A percentile compares a stretch with the other conserved stretches of the same genome.
phyloP scores from a whole-genome alignment of 2,113 vertebrate genomes.

The Neodontobutis hainanensis region DNA sequence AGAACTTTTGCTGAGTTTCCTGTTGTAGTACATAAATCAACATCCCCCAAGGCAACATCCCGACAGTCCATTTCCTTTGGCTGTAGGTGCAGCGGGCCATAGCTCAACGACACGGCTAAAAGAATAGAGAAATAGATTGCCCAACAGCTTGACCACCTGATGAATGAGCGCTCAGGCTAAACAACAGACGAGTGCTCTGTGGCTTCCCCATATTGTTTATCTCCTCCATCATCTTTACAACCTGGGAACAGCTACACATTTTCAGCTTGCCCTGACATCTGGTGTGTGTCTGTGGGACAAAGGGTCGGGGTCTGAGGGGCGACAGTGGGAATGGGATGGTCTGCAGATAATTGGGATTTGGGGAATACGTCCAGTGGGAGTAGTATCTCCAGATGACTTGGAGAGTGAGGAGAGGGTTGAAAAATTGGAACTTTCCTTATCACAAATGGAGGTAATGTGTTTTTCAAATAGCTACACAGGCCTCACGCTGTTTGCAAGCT shows the following conservation, averaged over 20 bases:
- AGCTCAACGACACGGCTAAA: slow-evolving; percentile 40
- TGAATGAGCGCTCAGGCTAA: slow-evolving; percentile 54
- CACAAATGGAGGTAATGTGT: background rate
- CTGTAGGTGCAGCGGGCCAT: slow-evolving; percentile 19
- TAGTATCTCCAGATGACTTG: background rate
- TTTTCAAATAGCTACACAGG: background rate
- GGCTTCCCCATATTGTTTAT: slow-evolving; percentile 47
- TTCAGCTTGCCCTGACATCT: slow-evolving; percentile 45
- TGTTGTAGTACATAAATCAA: slow-evolving; percentile 29
- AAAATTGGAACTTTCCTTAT: background rate
- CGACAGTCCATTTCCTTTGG: slow-evolving; percentile 46
- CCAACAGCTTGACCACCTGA: slow-evolving; percentile 47
- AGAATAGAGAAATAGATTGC: slow-evolving; percentile 35
- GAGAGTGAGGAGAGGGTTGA: background rate
- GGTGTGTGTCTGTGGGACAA: slow-evolving; percentile 47
- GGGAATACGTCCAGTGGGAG: background rate
- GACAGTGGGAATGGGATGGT: background rate
- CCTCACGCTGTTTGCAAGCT: background rate
- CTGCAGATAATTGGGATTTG: background rate
- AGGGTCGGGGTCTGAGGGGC: background rate
- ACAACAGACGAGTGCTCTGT: slow-evolving; percentile 14
- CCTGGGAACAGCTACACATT: slow-evolving; percentile 40
- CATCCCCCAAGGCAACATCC: slow-evolving; percentile 13
- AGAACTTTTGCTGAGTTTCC: slow-evolving; percentile 13
- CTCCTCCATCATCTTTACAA: slow-evolving; percentile 64